A percentile compares a stretch with the other conserved stretches of the same genome.
phyloP scores from a whole-genome alignment of 2,797 vertebrate species.

The Coregonus suidteri region DNA sequence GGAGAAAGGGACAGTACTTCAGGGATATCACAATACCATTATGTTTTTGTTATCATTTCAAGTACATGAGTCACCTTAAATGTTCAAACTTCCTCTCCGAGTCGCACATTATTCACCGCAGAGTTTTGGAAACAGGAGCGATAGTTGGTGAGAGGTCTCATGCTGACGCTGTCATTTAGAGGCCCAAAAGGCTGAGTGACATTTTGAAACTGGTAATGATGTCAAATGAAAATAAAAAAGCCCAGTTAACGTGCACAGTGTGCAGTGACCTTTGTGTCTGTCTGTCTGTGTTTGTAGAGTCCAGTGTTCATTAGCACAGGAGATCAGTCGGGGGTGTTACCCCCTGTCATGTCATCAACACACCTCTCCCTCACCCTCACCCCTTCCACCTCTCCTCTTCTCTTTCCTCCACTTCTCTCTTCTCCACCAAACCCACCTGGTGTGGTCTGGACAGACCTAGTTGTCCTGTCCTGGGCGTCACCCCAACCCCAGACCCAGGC shows the following conservation, averaged over 20 bases:
- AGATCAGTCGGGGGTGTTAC: slow-evolving; percentile 29
- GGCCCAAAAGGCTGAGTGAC: slow-evolving; percentile 54
- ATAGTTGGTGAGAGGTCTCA: slow-evolving; percentile 33
- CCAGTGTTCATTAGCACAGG: slow-evolving; percentile 51
- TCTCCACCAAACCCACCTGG: slow-evolving; percentile 33
- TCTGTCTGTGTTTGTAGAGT: slow-evolving; percentile 50
- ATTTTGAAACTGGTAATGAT: slow-evolving; percentile 60
- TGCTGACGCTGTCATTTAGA: slow-evolving; percentile 50
- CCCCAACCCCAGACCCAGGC: slow-evolving; percentile 47
- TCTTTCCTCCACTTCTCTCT: slow-evolving; percentile 5
- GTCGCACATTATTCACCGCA: neutral
- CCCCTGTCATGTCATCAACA: slow-evolving; percentile 14
- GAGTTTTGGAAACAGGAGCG: neutral
- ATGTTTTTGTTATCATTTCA: slow-evolving; percentile 33
- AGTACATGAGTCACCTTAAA: slow-evolving; percentile 37
- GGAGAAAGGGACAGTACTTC: neutral
- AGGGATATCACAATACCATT: neutral
- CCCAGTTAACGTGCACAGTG: slow-evolving; percentile 23
- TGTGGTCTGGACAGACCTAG: slow-evolving; percentile 34
- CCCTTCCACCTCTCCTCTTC: slow-evolving; percentile 2
- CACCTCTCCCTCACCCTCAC: slow-evolving; percentile 23
- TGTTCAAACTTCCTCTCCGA: neutral
- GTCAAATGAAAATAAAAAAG: slow-evolving; percentile 46
- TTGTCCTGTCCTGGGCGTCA: slow-evolving; percentile 33
- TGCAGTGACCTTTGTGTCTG: slow-evolving; percentile 57